Evolutionary conservation across 1,140 invertebrate species (phyloP).

Genomic region (Sminthurides bifidus): DNA sequence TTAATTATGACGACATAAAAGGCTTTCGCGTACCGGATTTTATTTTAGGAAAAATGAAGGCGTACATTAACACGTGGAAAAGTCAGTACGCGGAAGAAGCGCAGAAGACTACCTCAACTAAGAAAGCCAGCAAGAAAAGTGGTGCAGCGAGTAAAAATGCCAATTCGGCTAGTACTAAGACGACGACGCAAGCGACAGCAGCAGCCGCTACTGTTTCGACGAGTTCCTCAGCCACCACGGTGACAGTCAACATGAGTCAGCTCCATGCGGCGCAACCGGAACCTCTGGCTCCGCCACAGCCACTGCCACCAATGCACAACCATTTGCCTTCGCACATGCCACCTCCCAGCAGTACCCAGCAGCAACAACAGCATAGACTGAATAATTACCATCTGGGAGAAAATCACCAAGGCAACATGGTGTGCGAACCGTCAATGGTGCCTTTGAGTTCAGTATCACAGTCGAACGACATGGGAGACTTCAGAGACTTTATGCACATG

Average conservation of each 20-base stretch:
- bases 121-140: conserved; percentile 8
- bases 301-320: conserved; percentile 9
- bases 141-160: background rate
- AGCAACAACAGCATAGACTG: conserved; percentile 21
- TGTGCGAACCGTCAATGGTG: conserved; percentile 20
- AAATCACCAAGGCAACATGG: conserved; percentile 20
- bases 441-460: conserved; percentile 15
- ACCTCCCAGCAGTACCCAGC: conserved; percentile 15
- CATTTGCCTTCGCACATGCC: conserved; percentile 10
- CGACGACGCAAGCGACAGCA: conserved; percentile 4
- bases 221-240: conserved; percentile 10
- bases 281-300: conserved; percentile 16
- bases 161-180: background rate
- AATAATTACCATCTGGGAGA: conserved; percentile 29
- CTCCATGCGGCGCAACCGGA: conserved; percentile 12
- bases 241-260: conserved; percentile 15
- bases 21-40: conserved; percentile 32
- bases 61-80: conserved; percentile 31
- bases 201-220: background rate
- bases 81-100: conserved; percentile 30
- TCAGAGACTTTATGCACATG: conserved; percentile 26
- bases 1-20: conserved; percentile 32
- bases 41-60: conserved; percentile 31
- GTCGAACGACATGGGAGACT: conserved; percentile 22
- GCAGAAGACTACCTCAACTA: conserved; percentile 2